These are phyloP conservation scores for Rhogogaster chlorosoma DNA, from an alignment of 2,888 invertebrate species.

Conservation along the genomic window DNA sequence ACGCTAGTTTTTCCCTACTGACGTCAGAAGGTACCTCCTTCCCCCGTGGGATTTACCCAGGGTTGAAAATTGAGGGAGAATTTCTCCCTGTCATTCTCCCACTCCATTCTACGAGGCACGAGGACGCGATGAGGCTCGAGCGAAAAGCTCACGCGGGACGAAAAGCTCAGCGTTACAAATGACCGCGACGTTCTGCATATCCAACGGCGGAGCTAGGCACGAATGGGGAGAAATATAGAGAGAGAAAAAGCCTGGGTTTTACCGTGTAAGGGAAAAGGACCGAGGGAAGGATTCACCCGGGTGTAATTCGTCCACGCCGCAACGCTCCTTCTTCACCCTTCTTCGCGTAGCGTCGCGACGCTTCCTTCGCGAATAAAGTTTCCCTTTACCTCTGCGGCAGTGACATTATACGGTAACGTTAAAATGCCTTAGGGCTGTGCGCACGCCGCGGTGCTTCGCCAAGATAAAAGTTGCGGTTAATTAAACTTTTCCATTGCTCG, in stretches of 20 bases:
- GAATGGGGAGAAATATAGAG: constrained; percentile 54
- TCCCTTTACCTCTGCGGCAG: not conserved
- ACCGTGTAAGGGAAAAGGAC: constrained; percentile 56
- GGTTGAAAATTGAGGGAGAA: constrained; percentile 31
- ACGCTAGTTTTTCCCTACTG: not conserved
- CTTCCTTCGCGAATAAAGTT: constrained; percentile 21
- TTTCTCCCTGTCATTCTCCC: constrained; percentile 50
- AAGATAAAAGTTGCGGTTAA: constrained; percentile 53
- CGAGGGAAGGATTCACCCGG: constrained; percentile 49
- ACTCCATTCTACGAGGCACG: constrained; percentile 47
- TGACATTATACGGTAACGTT: constrained; percentile 48
- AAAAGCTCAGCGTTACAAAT: constrained; percentile 72
- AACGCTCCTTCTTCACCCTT: constrained; percentile 32
- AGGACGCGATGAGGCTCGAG: constrained; percentile 57
- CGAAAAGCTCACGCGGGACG: constrained; percentile 64
- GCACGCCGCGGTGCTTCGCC: constrained; percentile 25
- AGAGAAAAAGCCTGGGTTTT: constrained; percentile 42
- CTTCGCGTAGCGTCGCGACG: not conserved
- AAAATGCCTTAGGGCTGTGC: constrained; percentile 25
- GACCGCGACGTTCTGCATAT: constrained; percentile 72
- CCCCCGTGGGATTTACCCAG: not conserved
- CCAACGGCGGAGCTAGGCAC: constrained; percentile 60
- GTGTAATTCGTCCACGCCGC: constrained; percentile 49
- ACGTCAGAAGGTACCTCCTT: not conserved
- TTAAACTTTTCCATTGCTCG: constrained; percentile 49